These are phyloP conservation scores for Oryzias celebensis DNA, from an alignment of 2,113 vertebrate genomes.

Conservation along the genomic window DNA sequence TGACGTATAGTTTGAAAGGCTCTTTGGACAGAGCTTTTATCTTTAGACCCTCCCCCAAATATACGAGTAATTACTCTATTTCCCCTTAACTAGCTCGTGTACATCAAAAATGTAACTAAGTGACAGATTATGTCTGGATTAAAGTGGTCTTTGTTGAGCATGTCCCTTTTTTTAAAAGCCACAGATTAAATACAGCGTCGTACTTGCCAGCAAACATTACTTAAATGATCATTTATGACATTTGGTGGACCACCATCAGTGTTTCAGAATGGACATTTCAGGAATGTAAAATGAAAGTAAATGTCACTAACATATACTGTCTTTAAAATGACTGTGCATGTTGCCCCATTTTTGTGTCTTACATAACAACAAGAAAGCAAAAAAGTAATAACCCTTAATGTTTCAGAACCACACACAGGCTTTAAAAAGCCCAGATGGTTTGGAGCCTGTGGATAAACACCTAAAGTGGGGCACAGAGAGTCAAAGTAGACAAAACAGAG, in stretches of 20 bases:
- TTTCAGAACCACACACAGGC: slow-evolving; percentile 6
- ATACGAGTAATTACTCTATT: slow-evolving; percentile 21
- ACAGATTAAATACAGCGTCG: too few species aligned
- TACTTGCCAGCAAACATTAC: slow-evolving; percentile 11
- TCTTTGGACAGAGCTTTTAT: slow-evolving; percentile 16
- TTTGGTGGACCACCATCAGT: slow-evolving; percentile 7
- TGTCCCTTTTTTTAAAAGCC: too few species aligned
- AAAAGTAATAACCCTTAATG: not conserved
- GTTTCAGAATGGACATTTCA: slow-evolving; percentile 22
- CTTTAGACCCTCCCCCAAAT: slow-evolving; percentile 13
- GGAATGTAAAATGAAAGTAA: slow-evolving; percentile 23
- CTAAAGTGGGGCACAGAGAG: not conserved
- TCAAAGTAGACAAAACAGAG: not conserved
- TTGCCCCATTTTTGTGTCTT: slow-evolving; percentile 25
- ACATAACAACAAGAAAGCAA: slow-evolving; percentile 10
- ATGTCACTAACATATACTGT: slow-evolving; percentile 31
- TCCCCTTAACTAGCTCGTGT: slow-evolving; percentile 1
- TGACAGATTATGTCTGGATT: slow-evolving; percentile 14
- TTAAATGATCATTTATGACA: slow-evolving; percentile 18
- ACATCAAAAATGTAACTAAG: not conserved
- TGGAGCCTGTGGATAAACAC: not conserved
- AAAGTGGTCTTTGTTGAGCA: not conserved
- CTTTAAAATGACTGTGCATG: slow-evolving; percentile 25
- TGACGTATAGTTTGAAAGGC: not conserved
- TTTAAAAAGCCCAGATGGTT: slow-evolving; percentile 11